Percentiles rank a stretch among this genome's conserved stretches.
These are phyloP conservation scores for Nebria salina DNA, from an alignment of 2,888 invertebrate species.

Conservation along the genomic window DNA sequence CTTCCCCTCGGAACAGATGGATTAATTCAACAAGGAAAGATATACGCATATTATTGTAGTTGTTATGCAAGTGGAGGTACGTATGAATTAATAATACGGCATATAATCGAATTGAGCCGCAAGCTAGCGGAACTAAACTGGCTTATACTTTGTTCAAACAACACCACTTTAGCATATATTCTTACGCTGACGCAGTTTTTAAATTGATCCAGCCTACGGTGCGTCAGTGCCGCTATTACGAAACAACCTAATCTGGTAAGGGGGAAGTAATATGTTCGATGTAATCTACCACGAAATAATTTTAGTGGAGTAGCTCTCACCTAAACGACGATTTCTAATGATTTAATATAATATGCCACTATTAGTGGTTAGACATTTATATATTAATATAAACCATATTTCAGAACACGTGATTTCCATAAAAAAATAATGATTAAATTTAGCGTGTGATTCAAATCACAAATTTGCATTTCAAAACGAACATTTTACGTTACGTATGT, in stretches of 20 bases:
- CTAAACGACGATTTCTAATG: no score
- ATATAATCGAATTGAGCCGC: constrained; percentile 17
- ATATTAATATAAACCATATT: no score
- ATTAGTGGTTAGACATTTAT: no score
- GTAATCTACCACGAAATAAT: no score
- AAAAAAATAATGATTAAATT: no score
- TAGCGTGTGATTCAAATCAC: background rate
- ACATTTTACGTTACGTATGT: background rate
- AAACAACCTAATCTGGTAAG: background rate
- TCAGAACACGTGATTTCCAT: no score
- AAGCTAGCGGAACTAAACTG: constrained; percentile 2
- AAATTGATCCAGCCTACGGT: background rate
- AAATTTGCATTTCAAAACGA: background rate
- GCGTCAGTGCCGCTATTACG: background rate
- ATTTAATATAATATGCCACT: no score
- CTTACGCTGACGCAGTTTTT: background rate
- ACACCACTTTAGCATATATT: background rate
- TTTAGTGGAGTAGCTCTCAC: no score
- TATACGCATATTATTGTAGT: background rate
- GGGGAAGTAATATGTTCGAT: background rate
- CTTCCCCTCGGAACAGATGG: background rate
- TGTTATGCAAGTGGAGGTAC: background rate
- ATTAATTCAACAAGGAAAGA: constrained; percentile 1
- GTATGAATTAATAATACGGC: constrained; percentile 6
- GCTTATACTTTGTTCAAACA: constrained; percentile 3